A percentile compares a stretch with the other conserved stretches of the same genome.
phyloP scores from a whole-genome alignment of 2,888 invertebrate species.

The Heliconius sara region DNA sequence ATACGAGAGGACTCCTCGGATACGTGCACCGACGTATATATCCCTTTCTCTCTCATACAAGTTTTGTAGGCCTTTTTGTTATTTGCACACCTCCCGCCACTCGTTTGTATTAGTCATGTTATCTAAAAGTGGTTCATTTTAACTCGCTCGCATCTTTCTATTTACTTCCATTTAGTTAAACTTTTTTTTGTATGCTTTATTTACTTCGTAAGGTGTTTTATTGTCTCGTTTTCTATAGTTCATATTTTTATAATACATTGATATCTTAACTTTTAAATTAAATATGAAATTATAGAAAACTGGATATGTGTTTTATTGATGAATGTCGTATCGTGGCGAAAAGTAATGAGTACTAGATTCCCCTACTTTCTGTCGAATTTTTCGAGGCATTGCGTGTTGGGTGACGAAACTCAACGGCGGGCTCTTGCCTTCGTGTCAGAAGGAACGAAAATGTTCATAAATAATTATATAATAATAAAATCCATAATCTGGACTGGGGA shows the following conservation, averaged over 20 bases:
- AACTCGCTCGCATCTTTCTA: slow-evolving; percentile 30
- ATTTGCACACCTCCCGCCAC: slow-evolving; percentile 53
- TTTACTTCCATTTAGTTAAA: slow-evolving; percentile 24
- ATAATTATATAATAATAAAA: too few relatives aligned
- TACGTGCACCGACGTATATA: slow-evolving; percentile 42
- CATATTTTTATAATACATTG: background rate
- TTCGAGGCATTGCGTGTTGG: too few relatives aligned
- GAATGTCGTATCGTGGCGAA: background rate
- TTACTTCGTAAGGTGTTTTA: background rate
- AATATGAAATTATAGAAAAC: background rate
- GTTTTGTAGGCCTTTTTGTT: slow-evolving; percentile 47
- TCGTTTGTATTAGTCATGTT: slow-evolving; percentile 51
- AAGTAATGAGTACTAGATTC: too few relatives aligned
- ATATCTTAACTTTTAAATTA: background rate
- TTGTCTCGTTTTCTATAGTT: background rate
- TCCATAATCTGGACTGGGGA: too few relatives aligned
- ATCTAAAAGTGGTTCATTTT: slow-evolving; percentile 44
- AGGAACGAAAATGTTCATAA: too few relatives aligned
- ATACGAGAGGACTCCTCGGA: slow-evolving; percentile 49
- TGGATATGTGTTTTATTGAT: background rate
- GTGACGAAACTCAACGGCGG: too few relatives aligned
- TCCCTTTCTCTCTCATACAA: slow-evolving; percentile 50
- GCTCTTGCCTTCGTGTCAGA: too few relatives aligned
- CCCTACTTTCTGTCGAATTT: too few relatives aligned
- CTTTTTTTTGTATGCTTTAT: slow-evolving; percentile 12